Evolutionary conservation across 2,888 invertebrate species (phyloP), one percentile per base, ranked within the genome.

Genomic region (Prosapia bicincta): DNA sequence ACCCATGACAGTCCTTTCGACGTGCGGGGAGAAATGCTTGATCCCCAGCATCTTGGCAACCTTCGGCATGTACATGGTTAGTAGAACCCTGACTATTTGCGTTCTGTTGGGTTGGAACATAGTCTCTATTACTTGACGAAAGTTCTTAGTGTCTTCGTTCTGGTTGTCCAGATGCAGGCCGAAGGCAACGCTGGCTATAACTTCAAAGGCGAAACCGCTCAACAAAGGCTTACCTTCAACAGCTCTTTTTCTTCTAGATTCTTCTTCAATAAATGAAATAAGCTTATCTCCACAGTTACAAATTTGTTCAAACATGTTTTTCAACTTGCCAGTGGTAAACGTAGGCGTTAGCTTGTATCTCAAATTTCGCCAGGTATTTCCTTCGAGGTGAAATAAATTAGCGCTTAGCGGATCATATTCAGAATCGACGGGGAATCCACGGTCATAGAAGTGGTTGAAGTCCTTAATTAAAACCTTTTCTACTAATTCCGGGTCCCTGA

Each of bases 301-400:
- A 13, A 85, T 75, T 0, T 82, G 78, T 0, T 80, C 77, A 30
- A 83, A 85, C 82, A 85, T 83, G 71, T 81, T 80, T 75, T 84
- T 85, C 79, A 85, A 82, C 76, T 85, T 85, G 10, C 84, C 84
- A 0, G 84, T 82, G 0, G 85, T 85, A 76, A 85, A 85, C 3
- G 84, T 83, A n/a, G 85, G 84, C 2, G 83, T 83, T n/a, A 85
- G 77, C 76, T 84, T 85, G 15, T 82, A 78, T 2, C 85, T 81
- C n/a, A 85, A 77, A 74, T 82, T 81, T 65, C 82, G 83, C 85
- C 85, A 85, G 54, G 82, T 82, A 9, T 81, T 78, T 0, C 85
- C 85, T 7, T 81, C 26, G 15, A 74, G 38, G n/a, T 73, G 67
- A 38, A 78, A 78, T 68, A 80, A 74, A 38, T 79, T 76, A n/a